Evolutionary conservation across 2,888 invertebrate species (phyloP).

Genomic region (Malthinus seriepunctatus): DNA sequence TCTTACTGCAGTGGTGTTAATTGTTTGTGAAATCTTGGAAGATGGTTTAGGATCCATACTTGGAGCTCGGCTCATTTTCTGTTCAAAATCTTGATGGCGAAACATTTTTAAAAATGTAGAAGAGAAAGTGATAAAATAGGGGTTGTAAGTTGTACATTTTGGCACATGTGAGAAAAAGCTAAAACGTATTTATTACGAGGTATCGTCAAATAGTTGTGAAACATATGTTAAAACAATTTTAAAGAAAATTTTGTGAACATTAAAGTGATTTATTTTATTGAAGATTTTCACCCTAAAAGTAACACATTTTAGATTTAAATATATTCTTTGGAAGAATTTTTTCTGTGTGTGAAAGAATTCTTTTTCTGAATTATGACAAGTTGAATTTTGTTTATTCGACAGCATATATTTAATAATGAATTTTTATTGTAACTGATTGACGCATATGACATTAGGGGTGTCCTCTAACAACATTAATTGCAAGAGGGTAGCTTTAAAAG

Average conservation of each 20-base stretch:
- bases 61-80: too few relatives aligned
- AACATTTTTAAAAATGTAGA: too few relatives aligned
- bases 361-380: too few relatives aligned
- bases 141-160: not conserved
- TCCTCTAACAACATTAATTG: conserved; percentile 3
- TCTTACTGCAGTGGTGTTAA: too few relatives aligned
- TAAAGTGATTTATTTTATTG: conserved; percentile 2
- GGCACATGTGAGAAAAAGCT: not conserved
- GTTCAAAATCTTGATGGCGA: too few relatives aligned
- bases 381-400: not conserved
- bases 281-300: not conserved
- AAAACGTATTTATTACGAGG: not conserved
- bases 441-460: conserved; percentile 20
- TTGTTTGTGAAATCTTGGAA: too few relatives aligned
- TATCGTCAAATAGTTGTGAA: not conserved
- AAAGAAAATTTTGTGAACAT: not conserved
- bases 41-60: too few relatives aligned
- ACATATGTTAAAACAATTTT: not conserved
- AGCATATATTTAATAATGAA: not conserved
- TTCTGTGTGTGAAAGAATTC: not conserved
- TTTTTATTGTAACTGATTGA: conserved; percentile 4
- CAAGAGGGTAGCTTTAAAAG: conserved; percentile 15
- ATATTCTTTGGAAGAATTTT: not conserved
- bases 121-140: too few relatives aligned
- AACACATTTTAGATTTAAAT: not conserved